Percentiles rank a stretch among this genome's conserved stretches.
Conservation (phyloP, 35 echinoderm and acorn worm species). For the Holothuria glaberrima region DNA sequence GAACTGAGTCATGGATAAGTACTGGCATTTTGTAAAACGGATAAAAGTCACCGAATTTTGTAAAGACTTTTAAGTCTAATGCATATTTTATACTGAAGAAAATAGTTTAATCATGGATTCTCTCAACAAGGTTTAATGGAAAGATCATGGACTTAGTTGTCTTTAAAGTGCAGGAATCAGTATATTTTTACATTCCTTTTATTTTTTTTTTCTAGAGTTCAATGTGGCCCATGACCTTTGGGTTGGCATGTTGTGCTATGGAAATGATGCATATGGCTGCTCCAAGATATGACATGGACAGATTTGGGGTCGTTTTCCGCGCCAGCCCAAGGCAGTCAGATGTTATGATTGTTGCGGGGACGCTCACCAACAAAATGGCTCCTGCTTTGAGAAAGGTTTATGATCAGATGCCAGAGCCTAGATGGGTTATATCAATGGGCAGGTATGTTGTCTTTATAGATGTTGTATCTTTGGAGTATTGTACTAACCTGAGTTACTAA, state of each 20-base stretch:
- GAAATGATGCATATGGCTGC: constrained; percentile 99
- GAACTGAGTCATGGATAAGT: too few species aligned
- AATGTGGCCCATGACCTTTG: constrained; percentile 99
- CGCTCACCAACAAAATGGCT: constrained; percentile 99
- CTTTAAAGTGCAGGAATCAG: too few species aligned
- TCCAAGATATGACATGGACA: constrained; percentile 97
- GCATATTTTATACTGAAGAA: too few species aligned
- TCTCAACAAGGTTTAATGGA: too few species aligned
- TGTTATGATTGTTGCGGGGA: constrained; percentile 98
- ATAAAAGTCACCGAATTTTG: too few species aligned
- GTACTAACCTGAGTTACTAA: too few species aligned
- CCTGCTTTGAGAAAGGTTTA: constrained; percentile 97
- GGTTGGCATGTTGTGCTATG: constrained; percentile 95
- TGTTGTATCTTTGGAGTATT: too few species aligned
- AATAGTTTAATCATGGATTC: too few species aligned
- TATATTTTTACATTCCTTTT: neutral
- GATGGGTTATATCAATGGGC: constrained; percentile 99
- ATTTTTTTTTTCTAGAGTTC: constrained; percentile 84
- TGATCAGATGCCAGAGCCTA: constrained; percentile 99
- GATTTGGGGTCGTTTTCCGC: constrained; percentile 97
- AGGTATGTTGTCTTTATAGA: constrained; percentile 54
- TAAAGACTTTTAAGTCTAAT: too few species aligned
- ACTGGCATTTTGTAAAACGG: too few species aligned
- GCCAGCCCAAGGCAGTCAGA: constrained; percentile 96
- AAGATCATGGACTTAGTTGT: too few species aligned